Percentiles rank a stretch among this genome's conserved stretches.
phyloP scores from a whole-genome alignment of 2,113 vertebrate genomes.

The Colaptes auratus region DNA sequence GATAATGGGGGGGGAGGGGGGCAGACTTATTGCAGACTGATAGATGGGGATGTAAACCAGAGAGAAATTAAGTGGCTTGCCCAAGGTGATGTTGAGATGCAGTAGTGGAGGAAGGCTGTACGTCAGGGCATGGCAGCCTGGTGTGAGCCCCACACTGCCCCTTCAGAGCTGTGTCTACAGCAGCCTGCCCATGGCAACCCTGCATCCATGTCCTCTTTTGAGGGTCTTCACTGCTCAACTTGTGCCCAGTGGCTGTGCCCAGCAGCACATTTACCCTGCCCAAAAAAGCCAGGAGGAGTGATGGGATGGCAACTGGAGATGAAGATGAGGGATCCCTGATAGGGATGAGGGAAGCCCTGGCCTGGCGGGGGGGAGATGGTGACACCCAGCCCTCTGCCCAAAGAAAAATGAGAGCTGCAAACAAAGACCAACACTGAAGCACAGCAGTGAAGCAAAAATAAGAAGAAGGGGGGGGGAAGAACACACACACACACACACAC shows the following conservation, averaged over 20 bases:
- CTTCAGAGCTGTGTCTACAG: not conserved
- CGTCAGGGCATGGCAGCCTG: accelerated
- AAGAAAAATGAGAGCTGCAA: slow-evolving; percentile 23
- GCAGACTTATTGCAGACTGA: not conserved
- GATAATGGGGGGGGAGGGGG: not conserved
- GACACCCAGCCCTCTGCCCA: accelerated
- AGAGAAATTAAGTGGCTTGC: not conserved
- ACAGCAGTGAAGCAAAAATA: not conserved
- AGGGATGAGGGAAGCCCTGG: not conserved
- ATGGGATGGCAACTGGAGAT: not conserved
- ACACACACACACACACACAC: no score
- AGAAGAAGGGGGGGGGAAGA: no score
- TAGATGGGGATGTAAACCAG: not conserved
- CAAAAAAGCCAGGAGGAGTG: not conserved
- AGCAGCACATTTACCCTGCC: not conserved
- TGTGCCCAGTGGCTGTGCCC: no score
- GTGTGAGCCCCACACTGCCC: accelerated
- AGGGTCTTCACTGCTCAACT: not conserved
- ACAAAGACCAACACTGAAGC: not conserved
- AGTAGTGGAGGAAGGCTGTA: not conserved
- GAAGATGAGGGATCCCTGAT: not conserved
- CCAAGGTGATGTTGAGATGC: not conserved
- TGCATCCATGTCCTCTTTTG: not conserved
- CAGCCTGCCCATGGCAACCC: not conserved
- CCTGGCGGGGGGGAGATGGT: not conserved